Evolutionary conservation across 2,113 vertebrate genomes (phyloP), one percentile per base, ranked within the genome.

Genomic region (Otolemur garnettii): DNA sequence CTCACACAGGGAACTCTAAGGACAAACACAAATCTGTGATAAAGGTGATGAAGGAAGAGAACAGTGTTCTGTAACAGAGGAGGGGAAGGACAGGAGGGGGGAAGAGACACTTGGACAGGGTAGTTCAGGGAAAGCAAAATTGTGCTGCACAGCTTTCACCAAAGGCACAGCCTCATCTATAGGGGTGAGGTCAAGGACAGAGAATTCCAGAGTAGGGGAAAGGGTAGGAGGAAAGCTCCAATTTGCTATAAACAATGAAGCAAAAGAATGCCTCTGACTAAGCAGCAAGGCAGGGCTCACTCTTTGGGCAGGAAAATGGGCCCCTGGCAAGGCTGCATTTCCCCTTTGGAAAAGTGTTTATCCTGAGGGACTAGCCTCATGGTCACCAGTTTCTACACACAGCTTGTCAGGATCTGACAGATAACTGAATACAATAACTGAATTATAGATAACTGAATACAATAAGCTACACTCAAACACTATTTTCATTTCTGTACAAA

Each of bases 181-280:
- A 79, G 17, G 71, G 94, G 81, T 9, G 53, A 95, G 80, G 78
- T 80, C 96, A 80, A 2, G 33, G 74, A 93, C 86, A 19, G 68
- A 33, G 84, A 97, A 98, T 91, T 66, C 74, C 71, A 84, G 45
- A 83, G 97, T 86, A 93, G 86, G 77, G 96, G 85, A 91, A 22
- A 94, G 35, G 74, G 87, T 77, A 38, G 60, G 45, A 97, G 96
- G 93, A 94, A 57, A 91, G n/a, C 95, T 79, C 97, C 82, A 93
- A 94, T 96, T 53, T 91, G 90, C 94, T 93, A 60, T 10, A 28
- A 95, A 97, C 87, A 97, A 90, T 38, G 64, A 95, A 97, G 93
- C 79, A 94, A 95, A 97, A 95, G 22, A 90, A 95, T 92, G 94
- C 91, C 62, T 97, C 57, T 97, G 95, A 93, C 84, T 96, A 87